These are phyloP conservation scores for Carollia perspicillata DNA, from an alignment of 2,113 vertebrate species.

Conservation along the genomic window DNA sequence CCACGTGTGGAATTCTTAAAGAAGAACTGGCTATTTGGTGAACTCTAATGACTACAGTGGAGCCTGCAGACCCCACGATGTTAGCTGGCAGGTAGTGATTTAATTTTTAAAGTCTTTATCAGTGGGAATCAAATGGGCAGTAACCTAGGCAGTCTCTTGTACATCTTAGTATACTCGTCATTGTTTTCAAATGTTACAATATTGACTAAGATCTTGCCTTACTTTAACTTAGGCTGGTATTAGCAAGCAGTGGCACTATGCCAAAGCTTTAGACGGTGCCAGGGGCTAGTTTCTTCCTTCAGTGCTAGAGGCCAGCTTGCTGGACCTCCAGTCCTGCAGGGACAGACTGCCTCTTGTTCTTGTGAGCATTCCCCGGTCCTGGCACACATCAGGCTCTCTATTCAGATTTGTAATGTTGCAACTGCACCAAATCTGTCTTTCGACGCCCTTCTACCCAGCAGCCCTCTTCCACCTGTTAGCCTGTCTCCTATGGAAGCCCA, in stretches of 20 bases:
- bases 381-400: neutral
- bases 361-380: neutral
- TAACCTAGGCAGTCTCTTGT: neutral
- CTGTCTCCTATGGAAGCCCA: neutral
- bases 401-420: neutral
- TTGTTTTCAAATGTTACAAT: neutral
- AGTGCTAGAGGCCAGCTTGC: neutral
- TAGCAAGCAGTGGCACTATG: too few species aligned
- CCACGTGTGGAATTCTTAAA: neutral
- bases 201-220: neutral
- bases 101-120: neutral
- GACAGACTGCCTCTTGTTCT: neutral
- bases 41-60: neutral
- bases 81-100: neutral
- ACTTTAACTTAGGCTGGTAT: neutral
- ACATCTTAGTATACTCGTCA: neutral
- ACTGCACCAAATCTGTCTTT: neutral
- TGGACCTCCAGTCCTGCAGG: neutral
- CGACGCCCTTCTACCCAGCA: neutral
- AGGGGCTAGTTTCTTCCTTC: neutral
- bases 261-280: neutral
- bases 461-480: neutral
- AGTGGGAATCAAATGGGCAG: neutral
- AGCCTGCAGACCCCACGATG: neutral
- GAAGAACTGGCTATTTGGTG: neutral